phyloP scores from a whole-genome alignment of 2,888 invertebrate genomes.

The Lymantria dispar region DNA sequence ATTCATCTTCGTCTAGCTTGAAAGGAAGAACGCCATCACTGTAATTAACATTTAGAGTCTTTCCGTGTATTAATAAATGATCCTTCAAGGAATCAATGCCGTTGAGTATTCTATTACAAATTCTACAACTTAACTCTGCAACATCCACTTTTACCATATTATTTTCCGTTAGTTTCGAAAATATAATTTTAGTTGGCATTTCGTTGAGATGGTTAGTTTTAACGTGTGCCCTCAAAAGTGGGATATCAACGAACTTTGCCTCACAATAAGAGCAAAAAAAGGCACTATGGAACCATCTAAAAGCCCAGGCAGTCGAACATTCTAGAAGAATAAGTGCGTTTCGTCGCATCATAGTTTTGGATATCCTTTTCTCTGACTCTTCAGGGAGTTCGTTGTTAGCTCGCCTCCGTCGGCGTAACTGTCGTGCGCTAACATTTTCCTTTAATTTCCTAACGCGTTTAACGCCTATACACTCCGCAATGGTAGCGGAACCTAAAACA shows the following conservation, averaged over 20 bases:
- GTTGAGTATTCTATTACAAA: constrained; percentile 48
- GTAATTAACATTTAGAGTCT: constrained; percentile 44
- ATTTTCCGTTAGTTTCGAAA: constrained; percentile 68
- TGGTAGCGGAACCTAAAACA: constrained; percentile 64
- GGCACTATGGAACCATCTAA: constrained; percentile 67
- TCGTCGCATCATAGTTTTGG: constrained; percentile 72
- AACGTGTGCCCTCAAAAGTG: constrained; percentile 55
- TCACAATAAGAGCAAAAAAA: constrained; percentile 74
- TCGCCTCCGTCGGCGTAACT: constrained; percentile 68
- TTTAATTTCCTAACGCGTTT: constrained; percentile 65
- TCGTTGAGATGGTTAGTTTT: constrained; percentile 47
- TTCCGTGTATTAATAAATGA: constrained; percentile 56
- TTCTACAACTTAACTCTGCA: constrained; percentile 53
- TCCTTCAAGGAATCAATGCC: constrained; percentile 55
- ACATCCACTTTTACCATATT: constrained; percentile 75
- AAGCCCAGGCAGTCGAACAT: constrained; percentile 72
- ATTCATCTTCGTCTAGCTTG: constrained; percentile 52
- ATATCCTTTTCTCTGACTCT: constrained; percentile 66
- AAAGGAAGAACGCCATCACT: constrained; percentile 72
- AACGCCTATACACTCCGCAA: constrained; percentile 45
- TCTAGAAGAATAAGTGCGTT: constrained; percentile 66
- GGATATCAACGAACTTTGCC: constrained; percentile 55
- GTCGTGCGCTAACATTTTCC: constrained; percentile 67
- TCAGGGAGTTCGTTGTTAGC: constrained; percentile 71
- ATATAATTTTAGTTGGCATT: constrained; percentile 54